Percentiles rank a stretch among this genome's conserved stretches.
These are phyloP conservation scores for Platorchestia sp. DNA, from an alignment of 1,140 invertebrate species.

Conservation along the genomic window DNA sequence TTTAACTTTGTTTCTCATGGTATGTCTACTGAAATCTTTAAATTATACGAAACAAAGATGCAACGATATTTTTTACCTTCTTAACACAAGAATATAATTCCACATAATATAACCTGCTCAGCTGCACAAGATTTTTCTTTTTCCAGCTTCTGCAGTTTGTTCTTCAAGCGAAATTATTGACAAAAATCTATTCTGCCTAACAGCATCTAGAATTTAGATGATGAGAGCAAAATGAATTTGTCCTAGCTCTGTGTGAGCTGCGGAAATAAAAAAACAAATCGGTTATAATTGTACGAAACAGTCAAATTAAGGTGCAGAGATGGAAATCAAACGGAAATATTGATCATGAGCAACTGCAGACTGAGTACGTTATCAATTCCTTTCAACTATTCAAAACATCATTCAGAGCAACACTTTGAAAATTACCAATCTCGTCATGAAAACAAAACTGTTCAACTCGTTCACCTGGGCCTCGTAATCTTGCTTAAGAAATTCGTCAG, in stretches of 20 bases:
- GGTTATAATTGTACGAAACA: neutral
- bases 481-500: neutral
- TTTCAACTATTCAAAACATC: neutral
- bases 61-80: neutral
- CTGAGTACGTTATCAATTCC: neutral
- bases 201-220: neutral
- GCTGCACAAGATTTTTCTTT: neutral
- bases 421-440: neutral
- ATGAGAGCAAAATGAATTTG: neutral
- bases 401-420: neutral
- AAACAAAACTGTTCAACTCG: neutral
- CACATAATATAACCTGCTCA: neutral
- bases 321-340: neutral
- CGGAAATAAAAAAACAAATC: neutral
- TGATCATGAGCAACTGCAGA: neutral
- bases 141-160: neutral
- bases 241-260: neutral
- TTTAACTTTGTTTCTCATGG: neutral
- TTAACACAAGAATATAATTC: neutral
- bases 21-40: neutral
- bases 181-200: neutral
- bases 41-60: neutral
- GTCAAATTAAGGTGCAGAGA: neutral
- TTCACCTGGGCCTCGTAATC: too few relatives aligned
- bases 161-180: neutral